Percentiles rank a stretch among this genome's conserved stretches.
These are phyloP conservation scores for Zapornia atra DNA, from an alignment of 2,113 vertebrate genomes.

Conservation along the genomic window DNA sequence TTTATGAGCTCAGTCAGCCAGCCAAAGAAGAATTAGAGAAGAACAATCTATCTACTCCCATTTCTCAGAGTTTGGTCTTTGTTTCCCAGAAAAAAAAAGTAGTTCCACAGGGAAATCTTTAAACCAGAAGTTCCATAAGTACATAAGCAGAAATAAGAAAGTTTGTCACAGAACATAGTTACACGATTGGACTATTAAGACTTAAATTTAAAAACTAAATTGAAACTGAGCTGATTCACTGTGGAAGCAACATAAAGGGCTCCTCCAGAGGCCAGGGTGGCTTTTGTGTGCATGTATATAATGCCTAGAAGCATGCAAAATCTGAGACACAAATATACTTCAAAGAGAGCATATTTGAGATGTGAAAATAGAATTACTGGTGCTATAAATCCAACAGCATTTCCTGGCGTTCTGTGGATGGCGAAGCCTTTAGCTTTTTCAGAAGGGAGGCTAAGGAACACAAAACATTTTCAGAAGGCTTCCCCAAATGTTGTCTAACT, in stretches of 20 bases:
- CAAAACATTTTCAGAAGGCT: neutral
- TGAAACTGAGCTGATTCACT: neutral
- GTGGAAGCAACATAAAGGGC: neutral
- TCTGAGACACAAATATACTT: neutral
- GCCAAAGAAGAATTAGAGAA: neutral
- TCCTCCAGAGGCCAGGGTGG: neutral
- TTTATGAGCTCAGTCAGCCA: neutral
- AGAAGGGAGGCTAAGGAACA: neutral
- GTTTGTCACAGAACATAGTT: neutral
- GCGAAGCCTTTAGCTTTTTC: neutral
- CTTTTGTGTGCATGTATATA: neutral
- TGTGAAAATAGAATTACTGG: neutral
- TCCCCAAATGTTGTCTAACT: neutral
- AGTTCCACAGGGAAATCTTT: neutral
- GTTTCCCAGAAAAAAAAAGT: neutral
- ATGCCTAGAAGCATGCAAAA: neutral
- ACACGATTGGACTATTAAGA: neutral
- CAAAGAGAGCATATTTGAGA: neutral
- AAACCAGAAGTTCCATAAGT: neutral
- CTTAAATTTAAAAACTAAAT: neutral
- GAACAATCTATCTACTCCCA: neutral
- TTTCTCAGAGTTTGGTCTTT: neutral
- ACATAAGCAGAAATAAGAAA: neutral
- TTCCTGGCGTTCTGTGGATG: neutral
- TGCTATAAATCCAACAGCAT: neutral